A percentile compares a stretch with the other conserved stretches of the same genome.
Evolutionary conservation across 2,797 vertebrate species (phyloP).

Genomic region (Corythornis leucogaster): DNA sequence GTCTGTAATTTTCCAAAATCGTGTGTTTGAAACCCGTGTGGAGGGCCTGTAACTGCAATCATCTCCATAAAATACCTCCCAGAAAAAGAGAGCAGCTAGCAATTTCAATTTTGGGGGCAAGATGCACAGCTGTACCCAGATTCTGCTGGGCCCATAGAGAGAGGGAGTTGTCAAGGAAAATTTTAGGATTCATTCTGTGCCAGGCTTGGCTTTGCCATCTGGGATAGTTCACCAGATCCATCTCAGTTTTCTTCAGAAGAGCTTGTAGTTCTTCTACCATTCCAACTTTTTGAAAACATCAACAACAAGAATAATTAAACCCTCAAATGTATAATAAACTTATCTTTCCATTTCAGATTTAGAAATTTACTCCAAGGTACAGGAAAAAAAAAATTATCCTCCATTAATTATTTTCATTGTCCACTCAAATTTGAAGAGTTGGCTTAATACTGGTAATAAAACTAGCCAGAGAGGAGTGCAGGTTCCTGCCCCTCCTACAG

Average conservation of each 20-base stretch:
- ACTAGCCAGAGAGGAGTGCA: neutral
- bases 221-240: neutral
- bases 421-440: neutral
- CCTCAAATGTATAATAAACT: neutral
- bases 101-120: neutral
- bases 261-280: neutral
- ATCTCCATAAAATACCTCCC: neutral
- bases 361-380: neutral
- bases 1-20: constrained; percentile 57
- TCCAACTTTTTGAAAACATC: neutral
- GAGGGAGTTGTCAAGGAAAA: neutral
- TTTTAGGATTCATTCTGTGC: neutral
- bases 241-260: neutral
- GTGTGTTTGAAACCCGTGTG: constrained; percentile 3
- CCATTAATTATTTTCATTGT: neutral
- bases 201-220: neutral
- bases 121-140: neutral
- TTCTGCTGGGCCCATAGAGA: constrained; percentile 5
- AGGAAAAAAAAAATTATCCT: neutral
- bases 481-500: neutral
- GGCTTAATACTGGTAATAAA: neutral
- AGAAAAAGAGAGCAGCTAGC: neutral
- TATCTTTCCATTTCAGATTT: neutral
- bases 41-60: neutral
- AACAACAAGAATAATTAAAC: neutral